A percentile compares a stretch with the other conserved stretches of the same genome.
These are phyloP conservation scores for Parnassius orleans DNA, from an alignment of 2,888 invertebrate genomes.

Conservation along the genomic window DNA sequence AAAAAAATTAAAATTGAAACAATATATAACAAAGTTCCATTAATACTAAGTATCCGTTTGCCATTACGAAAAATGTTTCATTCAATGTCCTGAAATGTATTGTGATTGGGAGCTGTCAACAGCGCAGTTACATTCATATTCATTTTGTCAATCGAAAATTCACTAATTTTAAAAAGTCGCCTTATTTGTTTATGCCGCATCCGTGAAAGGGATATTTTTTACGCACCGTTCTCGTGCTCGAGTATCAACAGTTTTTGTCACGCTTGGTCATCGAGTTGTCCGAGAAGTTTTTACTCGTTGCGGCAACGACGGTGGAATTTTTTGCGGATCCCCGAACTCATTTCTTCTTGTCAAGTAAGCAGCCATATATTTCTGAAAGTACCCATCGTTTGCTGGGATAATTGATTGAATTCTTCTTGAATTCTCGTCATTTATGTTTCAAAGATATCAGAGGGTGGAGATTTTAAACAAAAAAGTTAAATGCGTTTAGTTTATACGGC, in stretches of 20 bases:
- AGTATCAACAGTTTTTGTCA: constrained; percentile 64
- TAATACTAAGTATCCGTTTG: too few species aligned
- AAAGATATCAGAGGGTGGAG: not conserved
- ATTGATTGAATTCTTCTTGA: constrained; percentile 72
- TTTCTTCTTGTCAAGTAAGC: constrained; percentile 64
- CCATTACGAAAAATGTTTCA: too few species aligned
- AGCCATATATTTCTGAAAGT: constrained; percentile 68
- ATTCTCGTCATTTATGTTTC: constrained; percentile 48
- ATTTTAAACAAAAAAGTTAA: too few species aligned
- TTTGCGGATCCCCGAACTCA: constrained; percentile 66
- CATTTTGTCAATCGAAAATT: constrained; percentile 26
- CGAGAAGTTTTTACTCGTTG: constrained; percentile 63
- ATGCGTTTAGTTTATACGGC: too few species aligned
- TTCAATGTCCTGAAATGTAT: constrained; percentile 2
- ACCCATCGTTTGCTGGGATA: constrained; percentile 57
- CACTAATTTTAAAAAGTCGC: constrained; percentile 37
- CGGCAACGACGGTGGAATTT: constrained; percentile 55
- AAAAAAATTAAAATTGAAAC: too few species aligned
- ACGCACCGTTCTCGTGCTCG: constrained; percentile 48
- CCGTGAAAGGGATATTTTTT: constrained; percentile 62
- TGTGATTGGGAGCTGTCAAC: constrained; percentile 19
- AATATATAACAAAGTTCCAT: too few species aligned
- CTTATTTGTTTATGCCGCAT: constrained; percentile 60
- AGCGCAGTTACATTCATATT: constrained; percentile 16
- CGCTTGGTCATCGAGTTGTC: constrained; percentile 56